These are phyloP conservation scores for Sorex maritimensis DNA, from an alignment of 2,797 vertebrate species.

Conservation along the genomic window DNA sequence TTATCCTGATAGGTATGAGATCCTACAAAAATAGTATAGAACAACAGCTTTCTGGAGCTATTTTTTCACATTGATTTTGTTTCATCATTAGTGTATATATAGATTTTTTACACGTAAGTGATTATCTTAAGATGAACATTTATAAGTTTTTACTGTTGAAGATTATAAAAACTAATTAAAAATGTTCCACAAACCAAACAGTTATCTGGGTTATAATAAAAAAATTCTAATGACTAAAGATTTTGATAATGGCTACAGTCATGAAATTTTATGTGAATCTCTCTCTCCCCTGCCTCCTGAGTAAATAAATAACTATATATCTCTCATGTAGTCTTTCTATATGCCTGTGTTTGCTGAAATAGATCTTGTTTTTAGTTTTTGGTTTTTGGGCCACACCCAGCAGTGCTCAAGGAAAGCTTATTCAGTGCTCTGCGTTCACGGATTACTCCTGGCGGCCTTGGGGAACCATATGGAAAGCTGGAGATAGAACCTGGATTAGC, in stretches of 20 bases:
- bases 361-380: too few relatives aligned
- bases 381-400: too few relatives aligned
- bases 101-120: neutral
- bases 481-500: too few relatives aligned
- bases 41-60: neutral
- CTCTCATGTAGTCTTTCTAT: neutral
- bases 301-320: neutral
- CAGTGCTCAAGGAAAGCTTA: too few relatives aligned
- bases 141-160: conserved; percentile 2
- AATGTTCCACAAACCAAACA: neutral
- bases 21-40: neutral
- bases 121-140: conserved; percentile 42
- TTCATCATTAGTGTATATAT: neutral
- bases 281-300: neutral
- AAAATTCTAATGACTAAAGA: conserved; percentile 24
- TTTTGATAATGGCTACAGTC: too few relatives aligned
- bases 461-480: too few relatives aligned
- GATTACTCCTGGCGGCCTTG: too few relatives aligned
- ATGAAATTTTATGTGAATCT: neutral
- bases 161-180: conserved; percentile 37
- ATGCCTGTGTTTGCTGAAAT: neutral
- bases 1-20: neutral
- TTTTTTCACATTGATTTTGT: conserved; percentile 27
- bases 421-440: too few relatives aligned
- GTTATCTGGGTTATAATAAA: neutral